Evolutionary conservation across 2,113 vertebrate species (phyloP), one percentile per base, ranked within the genome.

Genomic region (Nannobrachium achirus): DNA sequence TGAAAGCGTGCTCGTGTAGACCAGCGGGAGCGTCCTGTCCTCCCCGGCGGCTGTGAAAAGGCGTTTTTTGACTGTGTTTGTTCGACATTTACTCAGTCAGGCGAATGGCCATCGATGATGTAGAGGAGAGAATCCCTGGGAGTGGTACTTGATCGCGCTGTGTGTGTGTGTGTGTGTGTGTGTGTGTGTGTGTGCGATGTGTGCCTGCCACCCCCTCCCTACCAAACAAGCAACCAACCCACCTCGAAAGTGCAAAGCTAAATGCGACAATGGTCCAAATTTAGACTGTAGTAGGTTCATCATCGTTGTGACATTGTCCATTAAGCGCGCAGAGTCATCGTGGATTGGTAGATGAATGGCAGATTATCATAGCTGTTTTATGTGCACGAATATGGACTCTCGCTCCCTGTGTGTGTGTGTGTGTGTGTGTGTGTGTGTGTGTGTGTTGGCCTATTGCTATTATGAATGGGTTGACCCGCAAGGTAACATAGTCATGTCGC

Each of bases 51-150:
- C 25, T 33, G 25, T 33, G 25, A 33, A 33, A n/a, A 33, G 25
- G 25, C 25, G 25, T 33, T 33, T 33, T 33, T 33, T 5, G 3
- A 3, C 25, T 33, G 18, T 11, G 51, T 14, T 14, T 39, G 20
- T 11, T 8, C 57, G 41, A 60, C 71, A 66, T 72, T 79, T 75
- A n/a, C n/a, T n/a, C n/a, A 33, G 25, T 33, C 25, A 5, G 25
- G 69, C 66, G 80, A 79, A 78, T 82, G 79, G 78, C 75, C 64
- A 60, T 74, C 25, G 76, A 51, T 83, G 81, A 79, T 88, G 87
- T 76, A 33, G 25, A 33, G 25, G 71, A 82, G 71, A 82, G 80
- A 80, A 79, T 74, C 80, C 76, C 84, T 78, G 86, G 87, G 87
- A 88, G 87, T 81, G 85, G 83, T 90, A 63, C 73, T 84, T 77